Evolutionary conservation across 2,797 vertebrate species (phyloP).

Genomic region (Cuculus canorus): DNA sequence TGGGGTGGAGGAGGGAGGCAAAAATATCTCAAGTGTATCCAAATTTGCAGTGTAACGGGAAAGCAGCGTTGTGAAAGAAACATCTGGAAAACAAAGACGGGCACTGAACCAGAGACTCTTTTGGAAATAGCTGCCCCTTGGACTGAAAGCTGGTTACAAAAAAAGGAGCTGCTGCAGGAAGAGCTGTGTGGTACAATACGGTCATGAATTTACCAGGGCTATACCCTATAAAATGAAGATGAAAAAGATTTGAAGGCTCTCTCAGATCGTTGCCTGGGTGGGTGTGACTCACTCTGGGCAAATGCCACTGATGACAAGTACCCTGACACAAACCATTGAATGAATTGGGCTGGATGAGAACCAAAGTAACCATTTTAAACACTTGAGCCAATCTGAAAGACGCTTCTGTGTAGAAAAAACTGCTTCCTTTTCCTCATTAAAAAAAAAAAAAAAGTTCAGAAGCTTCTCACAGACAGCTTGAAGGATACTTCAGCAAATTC

Average conservation of each 20-base stretch:
- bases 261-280: neutral
- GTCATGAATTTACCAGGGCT: conserved; percentile 4
- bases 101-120: neutral
- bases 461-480: neutral
- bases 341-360: conserved; percentile 34
- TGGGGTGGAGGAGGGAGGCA: neutral
- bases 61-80: neutral
- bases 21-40: neutral
- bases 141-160: neutral
- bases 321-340: conserved; percentile 45
- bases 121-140: neutral
- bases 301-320: conserved; percentile 31
- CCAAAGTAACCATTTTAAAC: conserved; percentile 29
- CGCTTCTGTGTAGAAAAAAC: conserved; percentile 26
- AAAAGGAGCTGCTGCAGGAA: neutral
- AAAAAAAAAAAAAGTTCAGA: neutral
- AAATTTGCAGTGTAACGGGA: neutral
- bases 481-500: neutral
- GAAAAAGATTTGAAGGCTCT: neutral
- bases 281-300: conserved; percentile 30
- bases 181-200: neutral
- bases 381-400: conserved; percentile 25
- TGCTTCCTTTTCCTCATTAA: conserved; percentile 1
- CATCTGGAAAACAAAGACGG: neutral
- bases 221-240: conserved; percentile 19